Conservation (phyloP, 2,888 invertebrate genomes). For the Ochropacha duplaris region DNA sequence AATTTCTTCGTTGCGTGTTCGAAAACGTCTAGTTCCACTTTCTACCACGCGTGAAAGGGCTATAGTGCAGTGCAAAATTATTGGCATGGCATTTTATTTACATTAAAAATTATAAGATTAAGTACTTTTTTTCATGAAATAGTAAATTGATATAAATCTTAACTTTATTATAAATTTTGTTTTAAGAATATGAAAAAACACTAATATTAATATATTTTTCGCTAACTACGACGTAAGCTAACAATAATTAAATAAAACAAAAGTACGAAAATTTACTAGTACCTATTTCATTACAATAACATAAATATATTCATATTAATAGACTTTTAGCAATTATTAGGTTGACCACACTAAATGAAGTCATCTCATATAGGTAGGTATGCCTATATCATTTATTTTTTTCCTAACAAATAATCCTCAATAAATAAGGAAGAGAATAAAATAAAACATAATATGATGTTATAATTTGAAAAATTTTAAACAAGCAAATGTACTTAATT, state of each 20-base stretch:
- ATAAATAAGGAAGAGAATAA: slow-evolving; percentile 43
- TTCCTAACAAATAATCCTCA: slow-evolving; percentile 30
- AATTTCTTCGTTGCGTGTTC: slow-evolving; percentile 80
- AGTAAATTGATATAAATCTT: too few species aligned
- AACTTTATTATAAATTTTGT: too few species aligned
- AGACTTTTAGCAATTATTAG: not conserved
- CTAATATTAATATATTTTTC: not conserved
- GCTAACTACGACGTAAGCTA: too few species aligned
- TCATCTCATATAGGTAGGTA: not conserved
- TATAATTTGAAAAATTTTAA: slow-evolving; percentile 37
- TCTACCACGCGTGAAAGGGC: slow-evolving; percentile 80
- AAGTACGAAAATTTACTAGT: too few species aligned
- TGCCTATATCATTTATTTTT: slow-evolving; percentile 18
- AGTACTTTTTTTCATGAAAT: too few species aligned
- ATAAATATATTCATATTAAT: not conserved
- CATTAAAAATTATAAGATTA: too few species aligned
- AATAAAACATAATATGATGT: slow-evolving; percentile 15
- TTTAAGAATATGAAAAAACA: not conserved
- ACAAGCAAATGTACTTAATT: slow-evolving; percentile 30
- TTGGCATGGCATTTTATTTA: slow-evolving; percentile 7
- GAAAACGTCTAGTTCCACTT: slow-evolving; percentile 71
- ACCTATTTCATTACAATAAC: not conserved
- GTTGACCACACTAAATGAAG: not conserved
- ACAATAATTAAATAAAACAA: not conserved
- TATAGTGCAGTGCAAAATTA: slow-evolving; percentile 48